Conservation (phyloP, 2,113 vertebrate species). For the Clarias gariepinus region DNA sequence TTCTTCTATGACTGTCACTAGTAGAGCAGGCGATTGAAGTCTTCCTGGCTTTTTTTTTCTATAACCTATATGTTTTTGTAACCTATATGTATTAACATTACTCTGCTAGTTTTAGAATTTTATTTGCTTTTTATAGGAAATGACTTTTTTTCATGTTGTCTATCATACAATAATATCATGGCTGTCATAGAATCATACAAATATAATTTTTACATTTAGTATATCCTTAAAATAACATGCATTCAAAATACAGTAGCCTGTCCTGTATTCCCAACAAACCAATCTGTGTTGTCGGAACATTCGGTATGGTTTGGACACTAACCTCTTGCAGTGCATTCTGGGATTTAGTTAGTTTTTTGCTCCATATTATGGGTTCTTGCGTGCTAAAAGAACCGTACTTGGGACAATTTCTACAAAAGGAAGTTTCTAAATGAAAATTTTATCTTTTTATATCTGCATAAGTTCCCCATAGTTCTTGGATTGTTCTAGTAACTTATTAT, state of each 20-base stretch:
- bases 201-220: background rate
- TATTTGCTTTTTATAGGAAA: background rate
- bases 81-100: constrained; percentile 3
- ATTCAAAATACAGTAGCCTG: background rate
- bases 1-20: constrained; percentile 38
- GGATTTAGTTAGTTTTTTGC: background rate
- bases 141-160: background rate
- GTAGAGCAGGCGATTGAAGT: constrained; percentile 62
- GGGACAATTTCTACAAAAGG: background rate
- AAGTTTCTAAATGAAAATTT: background rate
- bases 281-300: background rate
- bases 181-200: background rate
- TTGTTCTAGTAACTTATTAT: background rate
- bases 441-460: background rate
- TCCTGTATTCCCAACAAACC: background rate
- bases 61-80: constrained; percentile 29
- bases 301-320: background rate
- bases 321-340: background rate
- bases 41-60: too few relatives aligned
- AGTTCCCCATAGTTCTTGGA: background rate
- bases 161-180: background rate
- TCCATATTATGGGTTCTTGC: too few relatives aligned
- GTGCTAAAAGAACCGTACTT: background rate
- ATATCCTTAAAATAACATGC: background rate
- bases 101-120: background rate